Base-by-base conservation (phyloP, 1,140 invertebrate genomes). In the Megathymus violae region DNA sequence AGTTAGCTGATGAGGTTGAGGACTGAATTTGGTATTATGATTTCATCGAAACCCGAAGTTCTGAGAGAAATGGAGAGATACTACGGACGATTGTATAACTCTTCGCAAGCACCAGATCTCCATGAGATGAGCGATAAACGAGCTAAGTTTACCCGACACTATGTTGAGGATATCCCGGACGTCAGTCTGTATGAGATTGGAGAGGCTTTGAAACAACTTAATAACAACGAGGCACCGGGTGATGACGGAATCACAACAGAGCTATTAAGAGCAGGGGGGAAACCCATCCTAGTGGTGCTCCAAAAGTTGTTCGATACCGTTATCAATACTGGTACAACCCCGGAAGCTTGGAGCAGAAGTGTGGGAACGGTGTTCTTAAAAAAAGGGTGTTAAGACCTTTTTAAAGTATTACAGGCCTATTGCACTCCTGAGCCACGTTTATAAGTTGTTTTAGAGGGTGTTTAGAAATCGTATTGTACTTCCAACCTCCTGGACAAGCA, bases 171-270 rank as follows among this genome's bases (percentile, higher is more conserved):
- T 43, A 63, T 68, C 11, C 52, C 46, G 27, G 47, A 63, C 17
- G 41, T 59, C 54, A 62, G 60, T 19, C 15, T 67, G 14, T 58
- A 67, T 16, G 44, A 67, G 52, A 63, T 60, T 59, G 58, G 54
- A 14, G 58, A 36, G 22, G 44, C 58, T 44, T 46, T 62, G 4
- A 59, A 59, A 54, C 62, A 62, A 13, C 48, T 62, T 9, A 62
- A 62, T 16, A 62, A 62, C 43, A 58, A 62, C 10, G 62, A 62
- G 47, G 64, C 50, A 13, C 19, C 19, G 19, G 19, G 19, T 3
- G 19, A 22, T 22, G 19, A 27, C 43, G n/a, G 9, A n/a, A 34
- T 34, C 31, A 34, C n/a, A 10, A 7, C 44, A 13, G 19, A 58
- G 40, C 63, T 59, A 5, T 5, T 65, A 16, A 59, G 15, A 63